Percentiles rank a stretch among this genome's conserved stretches.
These are phyloP conservation scores for Dolomedes plantarius DNA, from an alignment of 2,888 invertebrate species.

Conservation along the genomic window DNA sequence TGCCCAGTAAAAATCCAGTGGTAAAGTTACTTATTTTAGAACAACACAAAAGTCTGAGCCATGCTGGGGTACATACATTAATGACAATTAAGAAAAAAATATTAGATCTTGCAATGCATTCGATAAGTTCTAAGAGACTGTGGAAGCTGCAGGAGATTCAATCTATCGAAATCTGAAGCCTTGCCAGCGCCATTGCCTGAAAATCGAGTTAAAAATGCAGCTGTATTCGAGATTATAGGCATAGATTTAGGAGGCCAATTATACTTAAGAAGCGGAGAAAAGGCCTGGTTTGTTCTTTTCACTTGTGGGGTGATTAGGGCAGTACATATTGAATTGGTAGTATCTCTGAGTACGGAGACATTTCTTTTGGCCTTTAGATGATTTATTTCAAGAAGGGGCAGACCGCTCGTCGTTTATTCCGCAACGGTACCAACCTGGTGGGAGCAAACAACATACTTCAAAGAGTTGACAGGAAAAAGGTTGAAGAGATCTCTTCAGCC, in stretches of 20 bases:
- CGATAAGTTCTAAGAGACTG: conserved; percentile 2
- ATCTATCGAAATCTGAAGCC: not conserved
- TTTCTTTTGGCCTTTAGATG: no score
- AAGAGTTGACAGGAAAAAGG: no score
- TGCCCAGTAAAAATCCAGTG: not conserved
- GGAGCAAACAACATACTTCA: no score
- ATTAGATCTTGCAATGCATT: not conserved
- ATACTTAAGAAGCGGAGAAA: not conserved
- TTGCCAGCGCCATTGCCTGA: not conserved
- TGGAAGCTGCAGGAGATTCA: not conserved
- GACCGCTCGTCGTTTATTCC: no score
- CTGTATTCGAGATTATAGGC: conserved; percentile 17
- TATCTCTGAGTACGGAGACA: no score
- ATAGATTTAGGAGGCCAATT: conserved; percentile 8
- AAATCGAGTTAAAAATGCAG: conserved; percentile 3
- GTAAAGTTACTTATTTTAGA: not conserved
- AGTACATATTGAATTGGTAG: conserved; percentile 5
- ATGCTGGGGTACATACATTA: not conserved
- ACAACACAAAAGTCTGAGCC: not conserved
- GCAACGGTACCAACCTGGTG: no score
- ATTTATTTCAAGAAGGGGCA: no score
- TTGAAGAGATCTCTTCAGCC: no score
- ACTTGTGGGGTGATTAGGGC: not conserved
- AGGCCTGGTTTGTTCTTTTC: not conserved
- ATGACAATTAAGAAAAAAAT: not conserved